Conservation (phyloP, 2,113 vertebrate genomes). For the Vidua macroura region DNA sequence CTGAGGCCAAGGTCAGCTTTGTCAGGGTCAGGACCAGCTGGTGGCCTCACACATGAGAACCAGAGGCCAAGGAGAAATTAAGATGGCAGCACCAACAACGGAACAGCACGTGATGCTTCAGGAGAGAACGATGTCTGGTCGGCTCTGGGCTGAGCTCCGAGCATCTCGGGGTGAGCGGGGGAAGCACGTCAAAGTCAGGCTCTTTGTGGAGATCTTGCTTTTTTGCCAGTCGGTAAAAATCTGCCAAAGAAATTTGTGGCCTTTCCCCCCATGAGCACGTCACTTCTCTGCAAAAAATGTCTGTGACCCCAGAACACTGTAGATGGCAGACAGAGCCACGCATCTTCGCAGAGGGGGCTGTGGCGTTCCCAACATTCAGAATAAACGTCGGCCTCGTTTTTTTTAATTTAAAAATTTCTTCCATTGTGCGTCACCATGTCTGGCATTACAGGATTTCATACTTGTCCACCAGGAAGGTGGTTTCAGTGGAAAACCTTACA, state of each 20-base stretch:
- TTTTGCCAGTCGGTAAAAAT: conserved; percentile 19
- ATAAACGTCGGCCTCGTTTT: conserved; percentile 57
- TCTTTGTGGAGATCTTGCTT: conserved; percentile 21
- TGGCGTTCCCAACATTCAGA: conserved; percentile 63
- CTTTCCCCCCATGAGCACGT: conserved; percentile 54
- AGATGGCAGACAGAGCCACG: conserved; percentile 2
- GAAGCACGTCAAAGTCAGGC: background rate
- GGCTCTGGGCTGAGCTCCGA: conserved; percentile 20
- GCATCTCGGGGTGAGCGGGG: background rate
- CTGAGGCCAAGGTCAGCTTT: background rate
- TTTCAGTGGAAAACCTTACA: conserved; percentile 91
- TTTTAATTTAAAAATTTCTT: conserved; percentile 61
- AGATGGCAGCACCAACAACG: background rate
- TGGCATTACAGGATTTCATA: conserved; percentile 93
- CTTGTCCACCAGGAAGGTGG: conserved; percentile 94
- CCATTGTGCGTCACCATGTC: background rate
- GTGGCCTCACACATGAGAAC: background rate
- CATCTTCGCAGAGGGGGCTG: conserved; percentile 50
- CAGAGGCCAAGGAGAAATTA: background rate
- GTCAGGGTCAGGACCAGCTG: background rate
- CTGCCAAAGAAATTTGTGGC: conserved; percentile 69
- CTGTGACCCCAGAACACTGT: conserved; percentile 50
- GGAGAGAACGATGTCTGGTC: background rate
- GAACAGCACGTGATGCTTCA: background rate
- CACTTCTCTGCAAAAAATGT: conserved; percentile 63